Percentiles rank a stretch among this genome's conserved stretches.
Evolutionary conservation across 2,888 invertebrate species (phyloP).

Genomic region (Ceramica pisi): DNA sequence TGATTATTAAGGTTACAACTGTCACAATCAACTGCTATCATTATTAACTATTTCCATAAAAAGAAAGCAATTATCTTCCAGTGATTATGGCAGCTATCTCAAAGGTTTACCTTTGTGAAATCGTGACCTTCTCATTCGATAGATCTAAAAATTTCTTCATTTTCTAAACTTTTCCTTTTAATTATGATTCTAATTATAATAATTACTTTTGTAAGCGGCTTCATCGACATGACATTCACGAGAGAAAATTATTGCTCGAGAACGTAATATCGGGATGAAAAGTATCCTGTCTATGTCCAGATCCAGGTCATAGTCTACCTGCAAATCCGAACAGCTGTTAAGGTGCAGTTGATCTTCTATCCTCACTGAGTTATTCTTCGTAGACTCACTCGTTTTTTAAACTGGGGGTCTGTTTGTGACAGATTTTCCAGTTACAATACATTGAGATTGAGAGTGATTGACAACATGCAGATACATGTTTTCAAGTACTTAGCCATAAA

Average conservation of each 20-base stretch:
- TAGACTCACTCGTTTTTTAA: too few relatives aligned
- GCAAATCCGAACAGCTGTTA: too few relatives aligned
- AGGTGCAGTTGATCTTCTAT: too few relatives aligned
- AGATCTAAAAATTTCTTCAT: constrained; percentile 3
- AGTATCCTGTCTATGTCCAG: too few relatives aligned
- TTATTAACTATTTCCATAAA: constrained; percentile 35
- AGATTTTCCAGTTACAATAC: not conserved
- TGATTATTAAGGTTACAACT: constrained; percentile 4
- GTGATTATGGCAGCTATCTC: constrained; percentile 34
- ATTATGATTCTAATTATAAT: not conserved
- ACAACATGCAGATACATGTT: too few relatives aligned
- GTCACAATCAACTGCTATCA: constrained; percentile 13
- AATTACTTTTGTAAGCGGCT: too few relatives aligned
- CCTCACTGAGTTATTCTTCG: too few relatives aligned
- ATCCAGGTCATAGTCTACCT: too few relatives aligned
- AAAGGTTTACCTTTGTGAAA: constrained; percentile 18
- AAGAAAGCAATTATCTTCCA: constrained; percentile 40
- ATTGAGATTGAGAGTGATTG: not conserved
- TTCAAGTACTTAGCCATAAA: too few relatives aligned
- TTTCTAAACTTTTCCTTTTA: constrained; percentile 11
- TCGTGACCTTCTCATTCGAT: constrained; percentile 15
- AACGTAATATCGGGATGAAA: not conserved
- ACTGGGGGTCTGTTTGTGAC: too few relatives aligned
- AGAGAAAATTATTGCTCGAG: not conserved
- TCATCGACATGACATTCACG: too few relatives aligned